Evolutionary conservation across 2,113 vertebrate species (phyloP), one percentile per base, ranked within the genome.

Genomic region (Vulpes lagopus): DNA sequence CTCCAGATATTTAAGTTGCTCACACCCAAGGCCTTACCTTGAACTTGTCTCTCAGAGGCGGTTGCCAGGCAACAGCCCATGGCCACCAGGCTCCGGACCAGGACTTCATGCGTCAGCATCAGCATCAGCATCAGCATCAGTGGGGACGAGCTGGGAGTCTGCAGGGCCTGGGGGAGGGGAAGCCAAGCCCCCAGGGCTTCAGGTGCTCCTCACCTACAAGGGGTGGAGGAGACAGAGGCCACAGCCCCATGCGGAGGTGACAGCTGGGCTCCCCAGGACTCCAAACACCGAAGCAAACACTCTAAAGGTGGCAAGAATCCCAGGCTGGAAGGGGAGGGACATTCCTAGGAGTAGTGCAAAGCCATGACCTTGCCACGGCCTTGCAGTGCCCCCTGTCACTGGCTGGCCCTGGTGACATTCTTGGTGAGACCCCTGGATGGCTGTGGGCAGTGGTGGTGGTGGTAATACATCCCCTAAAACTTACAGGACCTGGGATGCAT

Each of bases 41-140:
- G 96, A 98, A 97, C 96, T 98, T 98, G 95, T 97, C 53, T 69
- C 73, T 92, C 51, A 92, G 79, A 94, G 86, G 69, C 3, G 8
- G 91, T 98, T 98, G 97, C 98, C 97, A 98, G 98, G 98, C 93
- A 98, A 97, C 96, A 89, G 89, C 53, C 0, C 23, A 95, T 49
- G 93, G 65, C 64, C 81, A 91, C 32, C 59, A 49, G 38, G n/a
- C 57, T 93, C 79, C 69, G 85, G 80, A 83, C 92, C 57, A 49
- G 80, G 43, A 59, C 62, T 90, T 62, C 38, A 30, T 89, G 62
- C 3, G 35, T 79, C 27, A 65, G 55, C 19, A 14, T 82, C 32
- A 27, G 85, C 2, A 6, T 30, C 6, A 7, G 11, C 57, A 14
- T 17, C 79, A 16, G 11, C 4, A 43, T 43, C 43, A 43, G 43